Evolutionary conservation across 1,140 invertebrate species (phyloP), one percentile per base, ranked within the genome.

Genomic region (Pseudomyrmex dendroicus): DNA sequence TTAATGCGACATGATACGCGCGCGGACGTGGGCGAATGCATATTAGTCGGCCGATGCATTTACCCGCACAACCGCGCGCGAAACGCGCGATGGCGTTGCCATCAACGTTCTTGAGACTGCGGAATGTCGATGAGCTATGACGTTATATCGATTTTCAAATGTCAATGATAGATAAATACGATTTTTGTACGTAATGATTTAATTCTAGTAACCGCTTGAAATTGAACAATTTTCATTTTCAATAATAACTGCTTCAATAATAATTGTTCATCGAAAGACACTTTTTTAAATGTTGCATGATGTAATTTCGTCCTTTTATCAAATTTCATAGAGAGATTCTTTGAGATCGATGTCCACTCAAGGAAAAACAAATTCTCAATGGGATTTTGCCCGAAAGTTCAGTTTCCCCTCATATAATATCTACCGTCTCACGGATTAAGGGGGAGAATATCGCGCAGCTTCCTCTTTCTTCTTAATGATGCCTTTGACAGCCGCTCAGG

Each of bases 401-500:
- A 22, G 57, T 84, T 84, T 66, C 52, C 70, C 72, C 76, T 67
- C 73, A 73, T 57, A 48, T 78, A 83, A 86, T 86, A 57, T 84
- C 83, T 59, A 61, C 64, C 54, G 10, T 35, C 44, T 48, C 15
- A 80, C 78, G 68, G 85, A 86, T 86, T 84, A 87, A 87, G 76
- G 84, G 35, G 80, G 20, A 72, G 76, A 82, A 50, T 22, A 73
- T 17, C 22, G 44, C 48, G 68, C 9, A 54, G 12, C 22, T 13
- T 76, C 66, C 63, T 54, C 68, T 84, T 84, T 84, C 73, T 64
- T 66, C 78, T 25, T 64, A 64, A 72, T 61, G 68, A 50, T 20
- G 70, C 52, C 63, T 74, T 83, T 52, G 63, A 57, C 77, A 46
- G 17, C 25, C 61, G 57, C 50, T 70, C 70, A 63, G 68, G 63